Evolutionary conservation across 2,888 invertebrate genomes (phyloP), one percentile per base, ranked within the genome.

Genomic region (Phaonia tiefii): DNA sequence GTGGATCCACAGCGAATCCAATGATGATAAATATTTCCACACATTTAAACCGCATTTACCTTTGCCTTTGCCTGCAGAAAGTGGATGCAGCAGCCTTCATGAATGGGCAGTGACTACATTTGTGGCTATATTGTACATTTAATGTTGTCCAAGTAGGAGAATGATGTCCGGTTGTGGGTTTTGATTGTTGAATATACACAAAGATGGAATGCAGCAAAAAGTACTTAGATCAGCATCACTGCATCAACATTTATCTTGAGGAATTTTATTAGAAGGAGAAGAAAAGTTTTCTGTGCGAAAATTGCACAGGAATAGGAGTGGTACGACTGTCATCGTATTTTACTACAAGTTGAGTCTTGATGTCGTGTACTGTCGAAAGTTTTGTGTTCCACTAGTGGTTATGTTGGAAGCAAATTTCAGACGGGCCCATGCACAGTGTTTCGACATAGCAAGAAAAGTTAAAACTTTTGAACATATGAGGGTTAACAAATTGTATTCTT

Each of bases 181-280:
- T 1, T 22, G 20, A 25, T 13, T 63, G 56, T 20, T 58, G 58
- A 63, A 3, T 42, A n/a, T n/a, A 63, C 42, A 42, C 42, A 42
- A 63, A 63, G 63, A 63, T 63, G 39, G 42, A 63, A 63, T 42
- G 63, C 63, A 10, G 22, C 20, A 39, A 60, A 20, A 58, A 49
- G 42, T 69, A 73, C 63, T 65, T 74, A 54, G 63, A 56, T 73
- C 63, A 46, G 54, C 63, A 51, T 39, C 49, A 42, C 11, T 51
- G 63, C 42, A 78, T 65, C 69, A 78, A 65, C 54, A 56, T 69
- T 74, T 78, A 60, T 78, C 39, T 78, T 67, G 26, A 39, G 25
- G n/a, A 69, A 73, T 63, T 7, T 20, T 63, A 63, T 42, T 42
- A 63, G 39, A 63, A 63, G 22, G 2, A 56, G 42, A 39, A 56